A percentile compares a stretch with the other conserved stretches of the same genome.
Evolutionary conservation across 2,888 invertebrate genomes (phyloP).

Genomic region (Hofmannophila pseudospretella): DNA sequence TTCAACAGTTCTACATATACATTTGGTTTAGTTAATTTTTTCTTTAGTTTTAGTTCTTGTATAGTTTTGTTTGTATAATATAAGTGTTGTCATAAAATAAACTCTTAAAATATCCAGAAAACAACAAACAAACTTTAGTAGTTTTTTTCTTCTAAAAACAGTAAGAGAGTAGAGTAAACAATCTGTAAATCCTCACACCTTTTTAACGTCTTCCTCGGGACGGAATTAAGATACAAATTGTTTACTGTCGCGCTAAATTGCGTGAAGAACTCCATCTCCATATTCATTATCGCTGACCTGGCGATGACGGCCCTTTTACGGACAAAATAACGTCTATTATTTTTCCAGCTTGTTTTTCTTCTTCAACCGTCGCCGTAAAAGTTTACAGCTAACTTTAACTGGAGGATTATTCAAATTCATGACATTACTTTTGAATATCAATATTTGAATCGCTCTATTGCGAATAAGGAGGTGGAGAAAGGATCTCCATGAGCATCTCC

Average conservation of each 20-base stretch:
- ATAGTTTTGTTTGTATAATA: too few species aligned
- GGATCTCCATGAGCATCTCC: too few species aligned
- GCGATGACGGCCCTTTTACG: conserved; percentile 11
- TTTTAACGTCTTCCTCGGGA: conserved; percentile 9
- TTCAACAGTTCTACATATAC: too few species aligned
- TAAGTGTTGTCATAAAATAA: too few species aligned
- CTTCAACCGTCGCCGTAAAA: conserved; percentile 6
- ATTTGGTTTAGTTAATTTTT: too few species aligned
- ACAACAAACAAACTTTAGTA: too few species aligned
- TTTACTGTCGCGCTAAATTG: conserved; percentile 58
- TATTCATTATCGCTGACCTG: conserved; percentile 58
- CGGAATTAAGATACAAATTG: conserved; percentile 61
- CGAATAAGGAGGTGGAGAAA: too few species aligned
- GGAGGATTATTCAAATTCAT: conserved; percentile 8
- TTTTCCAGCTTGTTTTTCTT: conserved; percentile 10
- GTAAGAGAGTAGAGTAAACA: too few species aligned
- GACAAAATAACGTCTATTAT: conserved; percentile 7
- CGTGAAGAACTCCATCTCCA: conserved; percentile 55
- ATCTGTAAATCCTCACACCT: conserved; percentile 12
- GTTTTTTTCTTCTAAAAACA: too few species aligned
- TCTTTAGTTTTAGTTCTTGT: too few species aligned
- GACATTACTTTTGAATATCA: not conserved
- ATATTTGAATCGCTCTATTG: not conserved
- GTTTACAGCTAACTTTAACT: conserved; percentile 6
- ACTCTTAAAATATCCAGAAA: too few species aligned